Conservation (phyloP, 2,888 invertebrate genomes). For the Apamea crenata region DNA sequence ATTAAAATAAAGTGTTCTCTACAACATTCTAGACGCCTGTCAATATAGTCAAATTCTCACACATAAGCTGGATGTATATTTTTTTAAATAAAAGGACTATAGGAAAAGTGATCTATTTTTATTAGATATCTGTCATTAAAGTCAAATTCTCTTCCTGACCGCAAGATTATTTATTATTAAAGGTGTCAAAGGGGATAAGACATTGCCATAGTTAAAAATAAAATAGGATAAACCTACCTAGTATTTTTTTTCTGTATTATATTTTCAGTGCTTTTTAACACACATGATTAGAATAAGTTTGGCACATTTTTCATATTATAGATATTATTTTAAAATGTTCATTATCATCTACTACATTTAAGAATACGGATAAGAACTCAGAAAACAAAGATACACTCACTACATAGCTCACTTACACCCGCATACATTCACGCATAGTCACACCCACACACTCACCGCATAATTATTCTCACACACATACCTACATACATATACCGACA, state of each 20-base stretch:
- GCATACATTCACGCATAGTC: too few species aligned
- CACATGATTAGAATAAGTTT: neutral
- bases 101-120: neutral
- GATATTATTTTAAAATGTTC: neutral
- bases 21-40: too few species aligned
- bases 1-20: neutral
- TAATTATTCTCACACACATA: too few species aligned
- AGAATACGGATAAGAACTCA: too few species aligned
- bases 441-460: too few species aligned
- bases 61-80: too few species aligned
- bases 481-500: too few species aligned
- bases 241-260: neutral
- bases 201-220: too few species aligned
- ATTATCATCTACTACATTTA: too few species aligned
- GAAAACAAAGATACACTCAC: too few species aligned
- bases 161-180: neutral
- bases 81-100: too few species aligned
- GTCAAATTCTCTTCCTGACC: neutral
- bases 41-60: neutral
- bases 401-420: too few species aligned
- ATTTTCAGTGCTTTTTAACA: neutral
- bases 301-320: neutral
- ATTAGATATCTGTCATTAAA: neutral
- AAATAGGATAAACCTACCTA: neutral
- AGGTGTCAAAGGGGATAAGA: neutral